These are phyloP conservation scores for Lindbergichthys nudifrons DNA, from an alignment of 2,797 vertebrate genomes.

Conservation along the genomic window DNA sequence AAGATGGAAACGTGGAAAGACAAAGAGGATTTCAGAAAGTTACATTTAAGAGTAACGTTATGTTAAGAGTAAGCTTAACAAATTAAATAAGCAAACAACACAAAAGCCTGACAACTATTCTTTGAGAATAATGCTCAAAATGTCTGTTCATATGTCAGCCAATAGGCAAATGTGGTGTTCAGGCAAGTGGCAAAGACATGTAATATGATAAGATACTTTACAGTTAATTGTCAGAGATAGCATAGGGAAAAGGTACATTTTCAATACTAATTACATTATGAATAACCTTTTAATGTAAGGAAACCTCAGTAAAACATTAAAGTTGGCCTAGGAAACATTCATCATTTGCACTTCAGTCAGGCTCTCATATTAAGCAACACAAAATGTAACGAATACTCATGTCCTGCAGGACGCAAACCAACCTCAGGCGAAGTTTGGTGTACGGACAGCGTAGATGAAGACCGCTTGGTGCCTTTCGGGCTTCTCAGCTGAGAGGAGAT, in stretches of 20 bases:
- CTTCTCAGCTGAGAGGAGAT: constrained; percentile 58
- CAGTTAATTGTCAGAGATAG: neutral
- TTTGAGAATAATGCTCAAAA: neutral
- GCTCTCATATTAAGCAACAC: neutral
- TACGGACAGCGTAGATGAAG: constrained; percentile 77
- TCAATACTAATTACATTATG: neutral
- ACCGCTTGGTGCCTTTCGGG: constrained; percentile 81
- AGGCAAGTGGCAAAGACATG: neutral
- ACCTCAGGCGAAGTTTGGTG: constrained; percentile 89
- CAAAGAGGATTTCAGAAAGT: neutral
- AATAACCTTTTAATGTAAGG: neutral
- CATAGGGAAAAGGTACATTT: neutral
- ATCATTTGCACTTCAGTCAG: neutral
- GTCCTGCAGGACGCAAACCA: constrained; percentile 23
- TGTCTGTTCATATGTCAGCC: neutral
- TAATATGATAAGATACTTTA: neutral
- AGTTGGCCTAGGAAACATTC: neutral
- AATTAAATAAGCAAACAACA: neutral
- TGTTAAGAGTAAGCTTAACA: neutral
- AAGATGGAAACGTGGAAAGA: constrained; percentile 6
- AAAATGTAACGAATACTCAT: neutral
- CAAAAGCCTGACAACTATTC: neutral
- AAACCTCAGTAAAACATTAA: neutral
- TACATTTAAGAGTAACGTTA: neutral
- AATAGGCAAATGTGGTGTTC: neutral